Conservation (phyloP, 2,797 vertebrate genomes). For the Leuciscus waleckii region DNA sequence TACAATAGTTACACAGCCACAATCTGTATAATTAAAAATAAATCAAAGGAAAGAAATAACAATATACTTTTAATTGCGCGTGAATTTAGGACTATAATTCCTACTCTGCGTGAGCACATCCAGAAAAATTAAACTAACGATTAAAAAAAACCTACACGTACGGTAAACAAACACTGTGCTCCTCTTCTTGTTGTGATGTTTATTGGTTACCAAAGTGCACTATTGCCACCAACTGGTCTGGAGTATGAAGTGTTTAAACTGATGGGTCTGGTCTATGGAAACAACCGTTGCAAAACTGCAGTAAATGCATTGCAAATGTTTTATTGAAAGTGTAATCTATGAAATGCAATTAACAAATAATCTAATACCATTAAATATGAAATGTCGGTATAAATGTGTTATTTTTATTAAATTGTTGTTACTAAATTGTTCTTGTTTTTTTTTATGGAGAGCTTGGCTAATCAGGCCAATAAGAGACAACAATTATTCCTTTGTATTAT, state of each 20-base stretch:
- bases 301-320: neutral
- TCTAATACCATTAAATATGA: neutral
- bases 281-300: no score
- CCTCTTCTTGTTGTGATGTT: neutral
- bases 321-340: neutral
- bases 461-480: neutral
- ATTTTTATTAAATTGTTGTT: neutral
- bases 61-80: neutral
- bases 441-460: neutral
- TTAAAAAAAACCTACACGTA: neutral
- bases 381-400: neutral
- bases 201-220: neutral
- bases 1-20: neutral
- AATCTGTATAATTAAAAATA: neutral
- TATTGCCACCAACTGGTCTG: slow-evolving; percentile 24
- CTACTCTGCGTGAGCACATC: neutral
- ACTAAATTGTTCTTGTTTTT: neutral
- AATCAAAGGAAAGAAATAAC: neutral
- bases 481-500: neutral
- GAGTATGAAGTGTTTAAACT: neutral
- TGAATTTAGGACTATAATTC: neutral
- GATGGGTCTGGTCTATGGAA: no score
- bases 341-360: neutral
- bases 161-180: neutral
- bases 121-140: neutral